A percentile compares a stretch with the other conserved stretches of the same genome.
These are phyloP conservation scores for Sarcophaga peregrina DNA, from an alignment of 1,140 invertebrate genomes.

Conservation along the genomic window DNA sequence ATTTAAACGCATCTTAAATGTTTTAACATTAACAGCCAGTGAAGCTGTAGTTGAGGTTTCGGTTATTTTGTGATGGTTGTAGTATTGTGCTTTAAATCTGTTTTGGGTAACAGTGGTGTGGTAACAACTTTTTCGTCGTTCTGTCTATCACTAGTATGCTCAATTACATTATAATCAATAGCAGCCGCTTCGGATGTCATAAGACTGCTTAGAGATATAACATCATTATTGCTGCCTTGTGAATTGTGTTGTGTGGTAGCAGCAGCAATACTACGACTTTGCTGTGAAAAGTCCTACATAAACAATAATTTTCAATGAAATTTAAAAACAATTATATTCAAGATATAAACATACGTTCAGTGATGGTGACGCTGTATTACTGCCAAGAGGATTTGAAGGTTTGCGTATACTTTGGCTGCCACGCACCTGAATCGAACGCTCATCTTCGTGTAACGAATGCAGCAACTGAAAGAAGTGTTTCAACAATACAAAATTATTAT, in stretches of 20 bases:
- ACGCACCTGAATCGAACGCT: constrained; percentile 30
- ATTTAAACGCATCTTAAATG: constrained; percentile 28
- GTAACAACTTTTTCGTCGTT: constrained; percentile 43
- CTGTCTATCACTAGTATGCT: neutral
- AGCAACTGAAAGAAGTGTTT: constrained; percentile 36
- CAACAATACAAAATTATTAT: neutral
- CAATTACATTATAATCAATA: constrained; percentile 25
- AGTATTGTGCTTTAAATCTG: constrained; percentile 33
- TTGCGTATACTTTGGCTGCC: constrained; percentile 41
- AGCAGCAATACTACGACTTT: constrained; percentile 44
- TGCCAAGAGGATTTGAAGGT: constrained; percentile 33
- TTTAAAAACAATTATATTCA: neutral
- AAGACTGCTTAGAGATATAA: constrained; percentile 45
- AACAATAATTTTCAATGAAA: neutral
- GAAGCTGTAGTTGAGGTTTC: constrained; percentile 29
- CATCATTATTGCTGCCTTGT: constrained; percentile 46
- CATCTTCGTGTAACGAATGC: constrained; percentile 47
- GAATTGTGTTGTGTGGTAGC: constrained; percentile 42
- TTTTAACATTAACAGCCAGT: constrained; percentile 38
- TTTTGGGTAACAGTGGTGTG: constrained; percentile 45
- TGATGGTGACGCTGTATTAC: constrained; percentile 46
- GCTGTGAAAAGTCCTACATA: constrained; percentile 44
- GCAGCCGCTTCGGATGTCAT: constrained; percentile 44
- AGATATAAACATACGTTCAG: constrained; percentile 45
- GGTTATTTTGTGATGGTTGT: constrained; percentile 42